phyloP scores from a whole-genome alignment of 2,888 invertebrate genomes.

The Mesodorylaimus sp. region DNA sequence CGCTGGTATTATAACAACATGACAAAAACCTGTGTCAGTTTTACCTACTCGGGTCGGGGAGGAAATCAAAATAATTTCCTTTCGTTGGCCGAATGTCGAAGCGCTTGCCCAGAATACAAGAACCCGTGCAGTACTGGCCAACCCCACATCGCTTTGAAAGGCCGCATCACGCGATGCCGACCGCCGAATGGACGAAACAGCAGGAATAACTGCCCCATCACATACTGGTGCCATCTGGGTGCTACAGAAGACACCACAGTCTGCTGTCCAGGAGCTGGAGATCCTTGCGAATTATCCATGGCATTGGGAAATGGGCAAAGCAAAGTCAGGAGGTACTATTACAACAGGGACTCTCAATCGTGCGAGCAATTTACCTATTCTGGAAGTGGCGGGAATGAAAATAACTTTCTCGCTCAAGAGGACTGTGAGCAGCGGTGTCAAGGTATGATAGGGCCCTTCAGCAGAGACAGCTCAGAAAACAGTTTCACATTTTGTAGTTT shows the following conservation, averaged over 20 bases:
- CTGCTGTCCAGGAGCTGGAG: conserved; percentile 5
- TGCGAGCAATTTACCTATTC: conserved; percentile 13
- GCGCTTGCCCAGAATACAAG: conserved; percentile 6
- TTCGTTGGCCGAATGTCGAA: conserved; percentile 11
- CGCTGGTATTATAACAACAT: conserved; percentile 20
- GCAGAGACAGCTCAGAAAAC: too few species aligned
- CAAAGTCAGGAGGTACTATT: conserved; percentile 11
- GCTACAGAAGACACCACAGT: conserved; percentile 14
- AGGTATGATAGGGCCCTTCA: conserved; percentile 7
- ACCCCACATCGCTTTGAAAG: conserved; percentile 13
- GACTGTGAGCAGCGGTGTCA: conserved; percentile 13
- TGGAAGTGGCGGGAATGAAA: conserved; percentile 13
- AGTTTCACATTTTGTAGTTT: conserved; percentile 9
- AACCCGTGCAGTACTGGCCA: conserved; percentile 12
- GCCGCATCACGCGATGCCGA: conserved; percentile 13
- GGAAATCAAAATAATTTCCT: conserved; percentile 16
- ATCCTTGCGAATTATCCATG: conserved; percentile 23
- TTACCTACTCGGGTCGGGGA: conserved; percentile 13
- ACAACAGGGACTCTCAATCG: conserved; percentile 11
- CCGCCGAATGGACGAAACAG: conserved; percentile 14
- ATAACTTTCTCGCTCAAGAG: conserved; percentile 13
- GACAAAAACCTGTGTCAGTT: conserved; percentile 14
- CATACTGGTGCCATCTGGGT: conserved; percentile 24
- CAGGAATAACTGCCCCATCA: conserved; percentile 15
- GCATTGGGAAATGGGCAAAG: conserved; percentile 16